Evolutionary conservation across 2,888 invertebrate genomes (phyloP).

Genomic region (Thera obeliscata): DNA sequence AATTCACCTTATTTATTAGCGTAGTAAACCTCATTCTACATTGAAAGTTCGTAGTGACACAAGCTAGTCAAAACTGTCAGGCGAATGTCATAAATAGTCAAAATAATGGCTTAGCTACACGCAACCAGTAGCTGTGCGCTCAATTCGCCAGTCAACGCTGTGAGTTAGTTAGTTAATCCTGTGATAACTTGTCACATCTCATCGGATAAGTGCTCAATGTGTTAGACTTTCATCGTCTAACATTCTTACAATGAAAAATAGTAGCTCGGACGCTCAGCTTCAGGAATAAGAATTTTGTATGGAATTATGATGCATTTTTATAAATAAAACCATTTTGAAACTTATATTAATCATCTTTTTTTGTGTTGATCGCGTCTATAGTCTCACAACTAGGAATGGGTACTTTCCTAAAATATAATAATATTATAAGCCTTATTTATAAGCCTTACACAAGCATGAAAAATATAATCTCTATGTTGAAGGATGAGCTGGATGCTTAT

Average conservation of each 20-base stretch:
- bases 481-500: too few relatives aligned
- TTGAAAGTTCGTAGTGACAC: constrained; percentile 11
- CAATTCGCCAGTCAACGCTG: constrained; percentile 15
- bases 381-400: too few relatives aligned
- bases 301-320: neutral
- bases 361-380: too few relatives aligned
- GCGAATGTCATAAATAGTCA: constrained; percentile 23
- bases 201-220: constrained; percentile 21
- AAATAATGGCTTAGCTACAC: constrained; percentile 28
- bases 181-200: constrained; percentile 20
- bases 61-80: constrained; percentile 15
- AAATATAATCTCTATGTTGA: too few relatives aligned
- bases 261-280: neutral
- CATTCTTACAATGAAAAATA: neutral
- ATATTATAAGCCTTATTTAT: too few relatives aligned
- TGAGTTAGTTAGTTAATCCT: constrained; percentile 23
- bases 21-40: constrained; percentile 6
- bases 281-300: neutral
- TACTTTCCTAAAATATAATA: too few relatives aligned
- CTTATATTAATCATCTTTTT: too few relatives aligned
- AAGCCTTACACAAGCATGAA: too few relatives aligned
- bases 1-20: constrained; percentile 4
- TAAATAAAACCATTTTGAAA: too few relatives aligned
- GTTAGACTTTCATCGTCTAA: neutral
- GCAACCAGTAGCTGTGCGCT: constrained; percentile 27